phyloP scores from a whole-genome alignment of 2,113 vertebrate genomes.

The Centropus unirufus region DNA sequence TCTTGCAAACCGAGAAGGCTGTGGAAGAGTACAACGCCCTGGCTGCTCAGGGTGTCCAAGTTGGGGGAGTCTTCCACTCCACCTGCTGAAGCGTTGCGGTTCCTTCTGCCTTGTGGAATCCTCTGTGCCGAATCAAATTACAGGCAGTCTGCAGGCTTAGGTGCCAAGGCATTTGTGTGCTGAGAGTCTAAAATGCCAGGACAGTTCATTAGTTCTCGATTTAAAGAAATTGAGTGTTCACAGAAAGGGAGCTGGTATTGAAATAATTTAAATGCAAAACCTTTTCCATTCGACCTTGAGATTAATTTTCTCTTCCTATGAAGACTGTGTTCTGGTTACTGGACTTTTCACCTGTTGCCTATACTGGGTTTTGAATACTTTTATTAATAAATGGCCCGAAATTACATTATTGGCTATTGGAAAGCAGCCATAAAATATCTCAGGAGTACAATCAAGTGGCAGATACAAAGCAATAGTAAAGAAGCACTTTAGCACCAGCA shows the following conservation, averaged over 20 bases:
- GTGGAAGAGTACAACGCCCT: conserved; percentile 90
- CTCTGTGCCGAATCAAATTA: not conserved
- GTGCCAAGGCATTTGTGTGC: not conserved
- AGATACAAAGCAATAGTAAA: not conserved
- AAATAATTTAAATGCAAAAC: not conserved
- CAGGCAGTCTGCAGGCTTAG: rapidly evolving
- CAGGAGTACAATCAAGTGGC: not conserved
- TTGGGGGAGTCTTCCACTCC: conserved; percentile 96
- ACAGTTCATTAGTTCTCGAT: not conserved
- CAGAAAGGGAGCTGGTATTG: not conserved
- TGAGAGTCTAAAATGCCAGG: not conserved
- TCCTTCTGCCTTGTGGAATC: rapidly evolving
- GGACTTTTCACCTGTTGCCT: not conserved
- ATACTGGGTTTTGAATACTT: not conserved
- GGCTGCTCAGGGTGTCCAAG: conserved; percentile 81
- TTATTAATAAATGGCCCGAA: not conserved
- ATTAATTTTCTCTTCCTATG: not conserved
- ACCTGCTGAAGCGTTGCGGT: conserved; percentile 80
- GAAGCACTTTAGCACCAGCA: not conserved
- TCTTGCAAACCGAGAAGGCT: conserved; percentile 89
- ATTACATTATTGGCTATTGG: not conserved
- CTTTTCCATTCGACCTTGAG: not conserved
- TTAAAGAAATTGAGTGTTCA: not conserved
- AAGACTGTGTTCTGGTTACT: not conserved
- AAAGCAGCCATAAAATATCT: not conserved